Conservation (phyloP, 2,888 invertebrate genomes). For the Synergus gifuensis region DNA sequence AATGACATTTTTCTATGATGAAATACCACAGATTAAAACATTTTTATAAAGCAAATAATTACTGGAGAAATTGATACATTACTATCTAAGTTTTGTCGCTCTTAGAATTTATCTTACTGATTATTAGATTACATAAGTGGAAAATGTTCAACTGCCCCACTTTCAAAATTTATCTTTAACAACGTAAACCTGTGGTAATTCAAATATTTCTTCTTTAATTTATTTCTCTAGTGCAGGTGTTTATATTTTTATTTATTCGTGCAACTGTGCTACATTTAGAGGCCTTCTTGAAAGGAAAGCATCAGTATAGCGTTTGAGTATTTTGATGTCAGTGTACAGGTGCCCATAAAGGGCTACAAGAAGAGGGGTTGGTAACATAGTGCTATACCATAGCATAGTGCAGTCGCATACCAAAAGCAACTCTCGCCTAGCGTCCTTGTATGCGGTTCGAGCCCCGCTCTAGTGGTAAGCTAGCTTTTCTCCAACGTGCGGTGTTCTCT, state of each 20-base stretch:
- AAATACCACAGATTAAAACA: too few species aligned
- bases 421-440: conserved; percentile 58
- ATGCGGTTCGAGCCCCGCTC: conserved; percentile 50
- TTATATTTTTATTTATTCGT: neutral
- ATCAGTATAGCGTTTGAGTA: neutral
- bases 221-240: neutral
- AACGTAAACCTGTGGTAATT: neutral
- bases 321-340: neutral
- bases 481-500: conserved; percentile 54
- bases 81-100: too few species aligned
- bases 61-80: neutral
- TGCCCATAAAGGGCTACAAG: conserved; percentile 14
- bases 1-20: too few species aligned
- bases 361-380: conserved; percentile 26
- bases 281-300: neutral
- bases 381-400: conserved; percentile 44
- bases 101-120: too few species aligned
- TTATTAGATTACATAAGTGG: too few species aligned
- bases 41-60: neutral
- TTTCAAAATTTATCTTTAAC: neutral
- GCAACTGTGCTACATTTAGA: neutral
- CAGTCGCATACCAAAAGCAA: conserved; percentile 64
- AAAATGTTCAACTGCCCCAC: too few species aligned
- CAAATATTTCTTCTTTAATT: neutral
- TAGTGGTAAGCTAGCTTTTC: conserved; percentile 46